Conservation (phyloP, 2,797 vertebrate species). For the Sebastes glaucus region DNA sequence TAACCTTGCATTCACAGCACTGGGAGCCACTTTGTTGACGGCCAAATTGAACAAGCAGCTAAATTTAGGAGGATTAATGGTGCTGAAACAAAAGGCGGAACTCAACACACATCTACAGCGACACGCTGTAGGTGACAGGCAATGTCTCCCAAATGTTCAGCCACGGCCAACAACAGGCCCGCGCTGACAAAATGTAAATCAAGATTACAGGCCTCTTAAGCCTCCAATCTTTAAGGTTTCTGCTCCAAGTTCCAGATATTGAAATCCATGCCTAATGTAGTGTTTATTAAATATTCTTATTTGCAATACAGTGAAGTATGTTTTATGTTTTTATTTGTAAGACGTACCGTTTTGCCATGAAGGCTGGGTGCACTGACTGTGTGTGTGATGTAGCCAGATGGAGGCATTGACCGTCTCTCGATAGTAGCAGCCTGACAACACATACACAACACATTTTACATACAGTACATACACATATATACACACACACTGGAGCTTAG, state of each 20-base stretch:
- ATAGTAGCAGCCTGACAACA: constrained; percentile 85
- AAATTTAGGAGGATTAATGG: neutral
- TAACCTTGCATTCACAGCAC: neutral
- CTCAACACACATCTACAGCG: neutral
- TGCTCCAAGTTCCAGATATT: neutral
- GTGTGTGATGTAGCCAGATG: constrained; percentile 95
- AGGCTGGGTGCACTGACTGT: constrained; percentile 96
- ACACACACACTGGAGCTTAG: neutral
- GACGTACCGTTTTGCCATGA: constrained; percentile 94
- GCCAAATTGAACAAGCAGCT: constrained; percentile 5
- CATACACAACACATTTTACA: constrained; percentile 31
- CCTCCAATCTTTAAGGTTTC: neutral
- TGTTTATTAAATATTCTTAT: neutral
- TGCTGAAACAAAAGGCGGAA: neutral
- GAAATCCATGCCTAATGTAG: neutral
- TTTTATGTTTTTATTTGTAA: neutral
- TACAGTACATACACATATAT: neutral
- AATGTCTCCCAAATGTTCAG: neutral
- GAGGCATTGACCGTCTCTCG: constrained; percentile 90
- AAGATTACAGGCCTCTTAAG: neutral
- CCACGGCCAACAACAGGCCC: neutral
- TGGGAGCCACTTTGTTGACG: neutral
- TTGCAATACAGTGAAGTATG: neutral
- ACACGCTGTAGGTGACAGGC: neutral
- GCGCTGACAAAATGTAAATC: neutral